Base-by-base conservation (phyloP, 1,140 invertebrate species). In the Matsumurasca onukii region DNA sequence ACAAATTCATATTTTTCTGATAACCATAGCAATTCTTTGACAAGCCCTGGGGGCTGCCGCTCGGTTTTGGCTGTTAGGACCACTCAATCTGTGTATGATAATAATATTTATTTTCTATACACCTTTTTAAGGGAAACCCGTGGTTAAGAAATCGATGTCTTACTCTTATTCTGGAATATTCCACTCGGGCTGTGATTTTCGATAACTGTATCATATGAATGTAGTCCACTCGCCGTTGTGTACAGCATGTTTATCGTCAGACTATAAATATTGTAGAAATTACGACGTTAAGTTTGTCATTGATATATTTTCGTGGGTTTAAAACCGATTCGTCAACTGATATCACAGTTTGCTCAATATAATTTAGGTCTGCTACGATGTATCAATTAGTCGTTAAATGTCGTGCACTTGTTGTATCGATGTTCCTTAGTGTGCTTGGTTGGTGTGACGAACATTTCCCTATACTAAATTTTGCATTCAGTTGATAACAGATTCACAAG, bases 141-240 rank as follows among this genome's bases (percentile, higher is more conserved):
- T 49, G 39, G 22, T 66, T 29, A 66, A 48, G 39, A 66, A 52
- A 66, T 66, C 20, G 45, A 27, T 66, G 64, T 48, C 20, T 66
- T 66, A 70, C 62, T 49, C 59, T 71, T 68, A 68, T 64, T 71
- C 68, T 67, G 68, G 68, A 67, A 34, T 71, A 69, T 66, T 71
- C 70, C 70, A 69, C 67, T 66, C 48, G 70, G 70, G 70, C 70
- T 71, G 70, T 71, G 70, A 71, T 71, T 71, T 71, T 63, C 67
- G 57, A 71, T 67, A 65, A 69, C 66, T 68, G 67, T 69, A 62
- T 65, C 64, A 67, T 68, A 57, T 71, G 17, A 63, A 63, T 63
- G 61, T 63, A 34, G 31, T 63, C 17, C n/a, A n/a, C n/a, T n/a
- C n/a, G n/a, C 49, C 49, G 49, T 52, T 12, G 22, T 71, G 70